Conservation (phyloP, 2,797 vertebrate species). For the Nannoperca australis region DNA sequence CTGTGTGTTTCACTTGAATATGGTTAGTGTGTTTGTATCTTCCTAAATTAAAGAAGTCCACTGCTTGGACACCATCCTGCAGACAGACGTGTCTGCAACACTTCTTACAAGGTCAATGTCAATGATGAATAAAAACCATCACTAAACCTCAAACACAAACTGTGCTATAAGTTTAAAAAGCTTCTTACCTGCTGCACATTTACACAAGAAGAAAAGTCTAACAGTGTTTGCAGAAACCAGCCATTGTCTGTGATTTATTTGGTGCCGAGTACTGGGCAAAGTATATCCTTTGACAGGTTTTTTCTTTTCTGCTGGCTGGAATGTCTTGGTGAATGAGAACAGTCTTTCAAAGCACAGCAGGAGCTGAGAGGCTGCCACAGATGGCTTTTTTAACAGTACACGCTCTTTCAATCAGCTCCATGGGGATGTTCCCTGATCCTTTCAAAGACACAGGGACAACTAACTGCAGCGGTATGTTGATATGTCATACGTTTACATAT, state of each 20-base stretch:
- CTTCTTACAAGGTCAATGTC: neutral
- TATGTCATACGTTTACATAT: neutral
- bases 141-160: slow-evolving; percentile 3
- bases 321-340: slow-evolving; percentile 39
- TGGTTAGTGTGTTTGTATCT: neutral
- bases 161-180: neutral
- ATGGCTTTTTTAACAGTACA: slow-evolving; percentile 52
- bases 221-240: slow-evolving; percentile 23
- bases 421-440: slow-evolving; percentile 25
- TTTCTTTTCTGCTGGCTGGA: slow-evolving; percentile 13
- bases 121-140: slow-evolving; percentile 1
- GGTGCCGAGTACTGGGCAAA: slow-evolving; percentile 10
- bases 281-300: slow-evolving; percentile 4
- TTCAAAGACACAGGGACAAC: slow-evolving; percentile 5
- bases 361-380: slow-evolving; percentile 48
- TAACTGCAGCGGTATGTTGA: neutral
- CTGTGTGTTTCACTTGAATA: too few relatives aligned
- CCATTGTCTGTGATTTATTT: slow-evolving; percentile 28
- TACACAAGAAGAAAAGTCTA: neutral
- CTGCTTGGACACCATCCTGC: neutral
- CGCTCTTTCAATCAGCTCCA: slow-evolving; percentile 39
- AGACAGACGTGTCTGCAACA: slow-evolving; percentile 6
- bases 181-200: neutral
- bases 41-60: neutral
- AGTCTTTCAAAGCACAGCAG: slow-evolving; percentile 62